Evolutionary conservation across 2,888 invertebrate species (phyloP), one percentile per base, ranked within the genome.

Genomic region (Meteorus cinctellus): DNA sequence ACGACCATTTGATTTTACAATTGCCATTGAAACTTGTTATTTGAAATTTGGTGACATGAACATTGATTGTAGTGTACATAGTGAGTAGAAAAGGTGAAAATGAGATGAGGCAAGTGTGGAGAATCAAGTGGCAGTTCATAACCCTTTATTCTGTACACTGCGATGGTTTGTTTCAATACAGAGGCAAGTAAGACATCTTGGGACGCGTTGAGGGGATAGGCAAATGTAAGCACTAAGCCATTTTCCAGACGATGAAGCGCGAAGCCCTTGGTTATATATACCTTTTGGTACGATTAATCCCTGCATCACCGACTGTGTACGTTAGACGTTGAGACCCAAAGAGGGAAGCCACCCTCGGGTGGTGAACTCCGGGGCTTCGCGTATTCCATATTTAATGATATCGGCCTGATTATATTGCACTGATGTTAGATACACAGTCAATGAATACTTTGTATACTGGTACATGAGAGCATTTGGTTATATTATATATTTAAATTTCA

Each of bases 241-340:
- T 89, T 89, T 89, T 89, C 89, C 89, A 89, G 89, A 89, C 89
- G 89, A 89, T 89, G 89, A 89, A 87, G 87, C 88, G 87, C 87
- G 88, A 88, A 88, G 88, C 88, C 88, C 87, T 82, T 78, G 76
- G 84, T 83, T 83, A 84, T 84, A 86, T 85, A 55, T 55, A 55
- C 19, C 86, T 89, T 88, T 87, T 86, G 85, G 86, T 84, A 81
- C 78, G 81, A 82, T 85, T 89, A 89, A 89, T 89, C 89, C 88
- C 84, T 85, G 85, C 86, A 84, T 85, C 84, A 85, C 85, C 84
- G 83, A 84, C 82, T 84, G 41, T 72, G 59, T 65, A 51, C 71
- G 63, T 41, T 65, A 62, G 41, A 72, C 55, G 69, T 72, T 63
- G 66, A 72, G 77, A 77, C 77, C 73, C 2, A 79, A 83, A 55